These are phyloP conservation scores for Tetraodon nigroviridis DNA, from an alignment of 2,113 vertebrate genomes.

Conservation along the genomic window DNA sequence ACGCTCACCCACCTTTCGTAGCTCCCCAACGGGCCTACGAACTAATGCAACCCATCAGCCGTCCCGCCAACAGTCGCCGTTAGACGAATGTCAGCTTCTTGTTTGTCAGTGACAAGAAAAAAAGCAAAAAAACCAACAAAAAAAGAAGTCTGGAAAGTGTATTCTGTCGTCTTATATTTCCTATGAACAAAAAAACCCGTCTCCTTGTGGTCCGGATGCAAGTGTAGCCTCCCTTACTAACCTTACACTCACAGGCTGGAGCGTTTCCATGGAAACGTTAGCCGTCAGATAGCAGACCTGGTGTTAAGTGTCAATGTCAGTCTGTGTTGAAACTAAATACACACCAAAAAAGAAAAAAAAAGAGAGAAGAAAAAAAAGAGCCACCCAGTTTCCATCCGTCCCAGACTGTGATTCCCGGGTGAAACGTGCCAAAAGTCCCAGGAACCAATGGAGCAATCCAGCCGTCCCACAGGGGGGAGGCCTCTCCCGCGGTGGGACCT, in stretches of 20 bases:
- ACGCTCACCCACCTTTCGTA: conserved; percentile 56
- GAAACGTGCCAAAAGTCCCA: conserved; percentile 50
- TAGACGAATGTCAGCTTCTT: conserved; percentile 35
- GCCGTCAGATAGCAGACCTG: conserved; percentile 19
- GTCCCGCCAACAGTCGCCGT: conserved; percentile 23
- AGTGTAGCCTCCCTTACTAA: conserved; percentile 31
- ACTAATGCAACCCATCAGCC: conserved; percentile 35
- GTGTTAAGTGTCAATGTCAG: conserved; percentile 38
- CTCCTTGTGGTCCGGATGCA: conserved; percentile 26
- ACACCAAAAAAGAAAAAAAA: not conserved
- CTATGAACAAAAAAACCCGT: conserved; percentile 7
- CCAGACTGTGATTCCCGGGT: conserved; percentile 23
- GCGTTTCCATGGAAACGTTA: conserved; percentile 10
- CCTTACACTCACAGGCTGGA: conserved; percentile 25
- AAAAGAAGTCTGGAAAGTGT: conserved; percentile 30
- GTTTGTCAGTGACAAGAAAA: conserved; percentile 51
- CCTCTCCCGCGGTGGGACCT: conserved; percentile 44
- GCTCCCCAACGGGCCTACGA: conserved; percentile 46
- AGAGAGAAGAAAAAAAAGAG: not conserved
- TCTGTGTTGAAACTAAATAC: conserved; percentile 13
- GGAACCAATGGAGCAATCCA: conserved; percentile 48
- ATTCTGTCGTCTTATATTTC: conserved; percentile 41
- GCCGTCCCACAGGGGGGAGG: conserved; percentile 18
- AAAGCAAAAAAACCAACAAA: conserved; percentile 8
- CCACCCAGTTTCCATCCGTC: conserved; percentile 41